Base-by-base conservation (phyloP, 2,888 invertebrate genomes). In the Cotesia congregata region DNA sequence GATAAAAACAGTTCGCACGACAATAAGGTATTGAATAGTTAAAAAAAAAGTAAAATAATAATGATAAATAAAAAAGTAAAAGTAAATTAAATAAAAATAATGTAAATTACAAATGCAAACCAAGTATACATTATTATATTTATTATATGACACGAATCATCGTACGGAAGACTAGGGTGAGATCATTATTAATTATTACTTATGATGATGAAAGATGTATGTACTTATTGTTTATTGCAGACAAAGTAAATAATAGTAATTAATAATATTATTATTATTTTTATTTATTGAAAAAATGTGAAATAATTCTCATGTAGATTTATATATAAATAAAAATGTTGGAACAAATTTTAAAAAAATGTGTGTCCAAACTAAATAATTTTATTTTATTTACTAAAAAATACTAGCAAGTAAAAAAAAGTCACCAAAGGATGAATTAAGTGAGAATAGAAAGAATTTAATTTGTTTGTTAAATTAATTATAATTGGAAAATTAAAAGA, bases 1-100 rank as follows among this genome's bases (percentile, higher is more conserved):
- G 70, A 79, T 78, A 81, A 80, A 83, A 85, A 87, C 87, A 86
- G 89, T 89, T 89, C 86, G 88, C 88, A 88, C 89, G 89, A 89
- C 89, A 89, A 89, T 89, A 89, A 89, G 86, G 86, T 89, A 89
- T 88, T 84, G 88, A 88, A 88, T 89, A 89, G 86, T 88, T 86
- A 85, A 86, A 83, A 84, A 83, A 74, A 76, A 77, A 77, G 70
- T 30, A 84, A 83, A 83, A 84, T 83, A 81, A 83, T 50, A 50
- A 50, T 12, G 12, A 50, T 9, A 9, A 50, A 50, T 9, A 50
- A 50, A 12, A 83, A 83, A 84, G 82, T 79, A 86, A 85, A 88
- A 89, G 88, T 89, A 88, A 88, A 85, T 88, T 88, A 50, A 50
- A 50, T 50, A 83, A 83, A 84, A 83, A 79, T 86, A 85, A 88